A percentile compares a stretch with the other conserved stretches of the same genome.
Evolutionary conservation across 2,888 invertebrate species (phyloP).

Genomic region (Dryococelus australis): DNA sequence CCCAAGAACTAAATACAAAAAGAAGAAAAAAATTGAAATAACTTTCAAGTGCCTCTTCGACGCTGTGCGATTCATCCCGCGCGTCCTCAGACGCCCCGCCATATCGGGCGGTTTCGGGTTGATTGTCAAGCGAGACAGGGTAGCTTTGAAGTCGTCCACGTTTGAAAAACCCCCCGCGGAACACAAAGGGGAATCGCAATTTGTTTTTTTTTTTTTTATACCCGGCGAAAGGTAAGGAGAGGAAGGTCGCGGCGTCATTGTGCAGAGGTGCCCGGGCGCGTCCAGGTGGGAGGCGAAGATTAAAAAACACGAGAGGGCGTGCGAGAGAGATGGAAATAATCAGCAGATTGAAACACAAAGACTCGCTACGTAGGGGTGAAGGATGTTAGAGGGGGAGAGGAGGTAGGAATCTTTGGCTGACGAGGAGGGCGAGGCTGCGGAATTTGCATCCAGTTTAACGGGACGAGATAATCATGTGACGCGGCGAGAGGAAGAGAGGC

Average conservation of each 20-base stretch:
- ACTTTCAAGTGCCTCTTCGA: conserved; percentile 6
- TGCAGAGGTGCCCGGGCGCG: not conserved
- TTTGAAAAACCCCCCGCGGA: not conserved
- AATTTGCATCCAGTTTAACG: conserved; percentile 8
- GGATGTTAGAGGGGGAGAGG: not conserved
- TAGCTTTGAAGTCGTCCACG: conserved; percentile 24
- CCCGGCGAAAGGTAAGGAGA: not conserved
- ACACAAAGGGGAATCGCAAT: conserved; percentile 24
- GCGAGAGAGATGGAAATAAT: not conserved
- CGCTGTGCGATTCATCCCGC: not conserved
- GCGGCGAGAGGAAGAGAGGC: not conserved
- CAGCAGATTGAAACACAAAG: conserved; percentile 8
- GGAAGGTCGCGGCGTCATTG: not conserved
- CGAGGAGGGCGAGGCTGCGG: not conserved
- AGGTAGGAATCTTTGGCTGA: not conserved
- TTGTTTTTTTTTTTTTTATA: not conserved
- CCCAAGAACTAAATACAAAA: not conserved
- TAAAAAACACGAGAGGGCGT: conserved; percentile 13
- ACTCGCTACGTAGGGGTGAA: not conserved
- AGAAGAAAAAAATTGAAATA: not conserved
- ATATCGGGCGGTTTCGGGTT: not conserved
- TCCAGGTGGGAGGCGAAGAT: conserved; percentile 25
- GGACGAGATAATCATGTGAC: not conserved
- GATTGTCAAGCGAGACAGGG: not conserved
- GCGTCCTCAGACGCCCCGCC: not conserved